These are phyloP conservation scores for Agonopterix subpropinquella DNA, from an alignment of 2,888 invertebrate species.

Conservation along the genomic window DNA sequence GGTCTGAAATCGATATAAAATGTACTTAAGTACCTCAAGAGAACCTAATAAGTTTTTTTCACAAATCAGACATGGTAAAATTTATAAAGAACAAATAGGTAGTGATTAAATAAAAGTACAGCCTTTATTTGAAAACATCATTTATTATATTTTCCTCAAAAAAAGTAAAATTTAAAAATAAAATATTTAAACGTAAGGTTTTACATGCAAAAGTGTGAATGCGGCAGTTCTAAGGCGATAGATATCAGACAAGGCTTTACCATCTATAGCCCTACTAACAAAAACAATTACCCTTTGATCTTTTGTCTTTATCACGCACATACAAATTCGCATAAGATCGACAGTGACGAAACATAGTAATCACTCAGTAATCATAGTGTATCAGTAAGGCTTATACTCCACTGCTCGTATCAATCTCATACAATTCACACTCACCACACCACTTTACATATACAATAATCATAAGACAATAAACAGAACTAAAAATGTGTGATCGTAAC, in stretches of 20 bases:
- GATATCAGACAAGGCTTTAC: neutral
- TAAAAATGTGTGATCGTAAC: slow-evolving; percentile 63
- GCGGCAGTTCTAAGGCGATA: slow-evolving; percentile 25
- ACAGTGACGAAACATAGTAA: neutral
- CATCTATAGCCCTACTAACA: no score
- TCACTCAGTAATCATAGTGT: neutral
- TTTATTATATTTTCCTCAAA: slow-evolving; percentile 75
- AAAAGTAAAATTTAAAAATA: slow-evolving; percentile 73
- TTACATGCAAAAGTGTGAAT: slow-evolving; percentile 60
- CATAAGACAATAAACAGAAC: slow-evolving; percentile 51
- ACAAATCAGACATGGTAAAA: no score
- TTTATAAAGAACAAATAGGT: neutral
- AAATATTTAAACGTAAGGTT: slow-evolving; percentile 68
- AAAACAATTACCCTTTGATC: no score
- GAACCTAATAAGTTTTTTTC: no score
- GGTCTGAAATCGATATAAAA: no score
- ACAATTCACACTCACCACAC: slow-evolving; percentile 28
- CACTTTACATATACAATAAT: slow-evolving; percentile 46
- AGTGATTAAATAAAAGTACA: slow-evolving; percentile 9
- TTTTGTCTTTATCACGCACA: no score
- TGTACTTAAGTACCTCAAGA: no score
- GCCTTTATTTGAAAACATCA: slow-evolving; percentile 68
- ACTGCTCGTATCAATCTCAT: slow-evolving; percentile 11
- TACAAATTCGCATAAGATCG: no score
- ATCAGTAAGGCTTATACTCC: no score